These are phyloP conservation scores for Ophioninae sp. DNA, from an alignment of 2,888 invertebrate species.

Conservation along the genomic window DNA sequence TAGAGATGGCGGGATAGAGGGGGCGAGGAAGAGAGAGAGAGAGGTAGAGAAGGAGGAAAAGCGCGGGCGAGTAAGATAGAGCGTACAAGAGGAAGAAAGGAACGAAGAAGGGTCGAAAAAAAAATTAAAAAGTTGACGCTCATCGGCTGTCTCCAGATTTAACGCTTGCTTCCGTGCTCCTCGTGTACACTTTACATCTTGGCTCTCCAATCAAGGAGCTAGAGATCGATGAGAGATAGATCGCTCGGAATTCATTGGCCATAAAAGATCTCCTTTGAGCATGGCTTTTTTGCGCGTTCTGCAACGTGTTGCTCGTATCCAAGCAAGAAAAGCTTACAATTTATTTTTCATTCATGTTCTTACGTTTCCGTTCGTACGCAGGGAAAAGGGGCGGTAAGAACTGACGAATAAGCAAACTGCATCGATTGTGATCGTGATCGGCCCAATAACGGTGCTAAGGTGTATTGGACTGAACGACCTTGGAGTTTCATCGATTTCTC, in stretches of 20 bases:
- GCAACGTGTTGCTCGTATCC: not conserved
- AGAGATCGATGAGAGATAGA: conserved; percentile 31
- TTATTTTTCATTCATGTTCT: not conserved
- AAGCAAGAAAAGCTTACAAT: conserved; percentile 5
- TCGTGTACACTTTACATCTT: conserved; percentile 70
- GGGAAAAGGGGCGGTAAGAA: not conserved
- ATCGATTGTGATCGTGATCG: not conserved
- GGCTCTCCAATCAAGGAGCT: conserved; percentile 59
- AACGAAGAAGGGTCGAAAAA: not conserved
- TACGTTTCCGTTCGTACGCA: not conserved
- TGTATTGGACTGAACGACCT: not conserved
- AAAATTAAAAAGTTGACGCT: conserved; percentile 21
- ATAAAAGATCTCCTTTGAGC: not conserved
- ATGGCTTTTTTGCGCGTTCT: not conserved
- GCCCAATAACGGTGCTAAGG: not conserved
- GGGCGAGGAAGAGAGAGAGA: conserved; percentile 4
- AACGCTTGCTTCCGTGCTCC: conserved; percentile 72
- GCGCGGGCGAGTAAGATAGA: conserved; percentile 13
- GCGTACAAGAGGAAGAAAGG: conserved; percentile 8
- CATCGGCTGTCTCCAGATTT: conserved; percentile 52
- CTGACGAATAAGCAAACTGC: not conserved
- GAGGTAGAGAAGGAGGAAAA: not conserved
- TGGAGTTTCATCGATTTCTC: not conserved
- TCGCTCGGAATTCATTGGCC: conserved; percentile 42
- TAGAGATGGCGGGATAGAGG: conserved; percentile 13